Percentiles rank a stretch among this genome's conserved stretches.
phyloP scores from a whole-genome alignment of 2,888 invertebrate species.

The Caenorhabditis afra region DNA sequence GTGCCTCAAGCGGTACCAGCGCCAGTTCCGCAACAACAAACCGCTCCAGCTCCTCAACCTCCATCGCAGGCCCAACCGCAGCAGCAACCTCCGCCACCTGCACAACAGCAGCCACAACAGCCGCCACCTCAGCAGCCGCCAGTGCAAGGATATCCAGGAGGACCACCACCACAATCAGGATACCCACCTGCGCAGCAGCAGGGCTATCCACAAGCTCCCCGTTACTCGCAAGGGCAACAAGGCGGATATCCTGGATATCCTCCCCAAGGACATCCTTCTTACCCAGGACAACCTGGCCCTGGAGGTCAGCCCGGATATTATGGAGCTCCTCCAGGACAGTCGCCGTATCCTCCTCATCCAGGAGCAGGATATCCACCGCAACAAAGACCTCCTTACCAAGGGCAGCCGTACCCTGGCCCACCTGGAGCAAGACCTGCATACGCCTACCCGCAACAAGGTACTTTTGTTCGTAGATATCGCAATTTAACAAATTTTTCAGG shows the following conservation, averaged over 20 bases:
- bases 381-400: constrained; percentile 49
- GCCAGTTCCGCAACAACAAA: constrained; percentile 24
- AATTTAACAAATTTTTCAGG: constrained; percentile 18
- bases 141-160: constrained; percentile 36
- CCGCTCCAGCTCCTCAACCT: constrained; percentile 25
- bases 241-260: constrained; percentile 43
- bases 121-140: constrained; percentile 36
- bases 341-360: constrained; percentile 41
- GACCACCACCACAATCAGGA: constrained; percentile 20
- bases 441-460: constrained; percentile 53
- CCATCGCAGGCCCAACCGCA: constrained; percentile 15
- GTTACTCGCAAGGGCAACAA: constrained; percentile 31
- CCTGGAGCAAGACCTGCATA: constrained; percentile 42
- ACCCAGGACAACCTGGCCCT: constrained; percentile 45
- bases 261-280: constrained; percentile 53
- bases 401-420: constrained; percentile 51
- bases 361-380: constrained; percentile 57
- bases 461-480: not conserved
- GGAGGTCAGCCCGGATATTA: constrained; percentile 54
- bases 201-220: constrained; percentile 19
- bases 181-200: constrained; percentile 27
- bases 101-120: constrained; percentile 29
- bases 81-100: constrained; percentile 24
- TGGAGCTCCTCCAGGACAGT: constrained; percentile 43
- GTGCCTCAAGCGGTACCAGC: constrained; percentile 21